Evolutionary conservation across 1,140 invertebrate genomes (phyloP).

Genomic region (Macrotrachela quadricornifera): DNA sequence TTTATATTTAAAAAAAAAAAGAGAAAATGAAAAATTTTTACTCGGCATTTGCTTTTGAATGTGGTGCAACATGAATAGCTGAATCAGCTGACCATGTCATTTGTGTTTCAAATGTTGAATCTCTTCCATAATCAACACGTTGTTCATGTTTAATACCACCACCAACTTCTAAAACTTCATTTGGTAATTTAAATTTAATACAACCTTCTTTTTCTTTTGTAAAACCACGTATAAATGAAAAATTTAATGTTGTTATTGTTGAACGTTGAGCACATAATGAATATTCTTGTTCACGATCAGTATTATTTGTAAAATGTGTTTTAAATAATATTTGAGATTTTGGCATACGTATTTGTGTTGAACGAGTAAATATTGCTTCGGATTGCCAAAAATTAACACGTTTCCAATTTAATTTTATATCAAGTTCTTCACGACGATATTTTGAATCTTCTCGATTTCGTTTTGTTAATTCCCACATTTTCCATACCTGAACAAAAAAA

Average conservation of each 20-base stretch:
- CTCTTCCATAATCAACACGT: slow-evolving; percentile 28
- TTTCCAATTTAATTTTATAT: slow-evolving; percentile 26
- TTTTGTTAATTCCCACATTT: slow-evolving; percentile 7
- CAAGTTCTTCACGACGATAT: slow-evolving; percentile 20
- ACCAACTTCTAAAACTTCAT: slow-evolving; percentile 31
- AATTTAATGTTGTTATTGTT: slow-evolving; percentile 26
- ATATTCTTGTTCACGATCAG: slow-evolving; percentile 30
- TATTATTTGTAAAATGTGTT: slow-evolving; percentile 33
- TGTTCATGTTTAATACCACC: slow-evolving; percentile 33
- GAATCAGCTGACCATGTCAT: slow-evolving; percentile 33
- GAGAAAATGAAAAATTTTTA: slow-evolving; percentile 12
- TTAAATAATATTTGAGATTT: slow-evolving; percentile 27
- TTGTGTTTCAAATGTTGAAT: slow-evolving; percentile 25
- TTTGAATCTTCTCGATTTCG: slow-evolving; percentile 10
- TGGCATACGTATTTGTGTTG: slow-evolving; percentile 11
- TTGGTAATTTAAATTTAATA: slow-evolving; percentile 31
- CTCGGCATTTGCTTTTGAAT: slow-evolving; percentile 24
- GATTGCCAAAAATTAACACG: slow-evolving; percentile 22
- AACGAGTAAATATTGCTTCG: slow-evolving; percentile 3
- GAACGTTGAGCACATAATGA: slow-evolving; percentile 33
- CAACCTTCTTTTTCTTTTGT: slow-evolving; percentile 30
- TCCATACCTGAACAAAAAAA: background rate
- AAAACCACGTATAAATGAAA: slow-evolving; percentile 28
- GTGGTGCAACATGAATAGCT: slow-evolving; percentile 26
- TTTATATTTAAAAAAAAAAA: too few species aligned